phyloP scores from a whole-genome alignment of 2,888 invertebrate species.

The Odiellus spinosus region DNA sequence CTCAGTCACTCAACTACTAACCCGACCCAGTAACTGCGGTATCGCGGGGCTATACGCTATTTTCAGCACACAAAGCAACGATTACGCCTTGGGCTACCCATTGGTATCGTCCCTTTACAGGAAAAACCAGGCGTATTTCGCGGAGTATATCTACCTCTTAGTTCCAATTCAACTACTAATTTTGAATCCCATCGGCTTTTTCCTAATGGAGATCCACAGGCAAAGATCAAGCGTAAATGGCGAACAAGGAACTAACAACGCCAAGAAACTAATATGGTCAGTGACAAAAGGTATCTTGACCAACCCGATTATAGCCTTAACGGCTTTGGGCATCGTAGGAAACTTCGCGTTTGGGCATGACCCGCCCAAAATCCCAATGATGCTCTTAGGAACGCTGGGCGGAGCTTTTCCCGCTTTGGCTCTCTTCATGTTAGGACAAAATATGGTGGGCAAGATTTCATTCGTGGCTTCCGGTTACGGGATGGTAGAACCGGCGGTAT shows the following conservation, averaged over 20 bases:
- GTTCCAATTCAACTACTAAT: constrained; percentile 85
- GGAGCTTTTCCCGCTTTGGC: constrained; percentile 77
- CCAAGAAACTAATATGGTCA: neutral
- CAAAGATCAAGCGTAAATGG: neutral
- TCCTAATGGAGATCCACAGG: constrained; percentile 67
- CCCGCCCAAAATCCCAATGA: constrained; percentile 14
- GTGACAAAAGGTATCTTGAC: constrained; percentile 49
- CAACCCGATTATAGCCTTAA: constrained; percentile 86
- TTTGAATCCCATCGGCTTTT: constrained; percentile 77
- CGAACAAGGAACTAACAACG: neutral
- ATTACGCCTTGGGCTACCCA: constrained; percentile 91
- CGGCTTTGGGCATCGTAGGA: constrained; percentile 69
- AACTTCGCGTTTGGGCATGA: constrained; percentile 14
- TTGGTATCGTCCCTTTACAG: constrained; percentile 70
- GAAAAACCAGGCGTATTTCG: constrained; percentile 71
- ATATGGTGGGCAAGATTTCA: constrained; percentile 74
- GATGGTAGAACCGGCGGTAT: constrained; percentile 62
- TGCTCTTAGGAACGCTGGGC: constrained; percentile 21
- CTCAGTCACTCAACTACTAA: constrained; percentile 54
- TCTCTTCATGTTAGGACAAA: constrained; percentile 70
- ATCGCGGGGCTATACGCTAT: constrained; percentile 81
- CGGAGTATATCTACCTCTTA: constrained; percentile 76
- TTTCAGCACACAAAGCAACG: constrained; percentile 92
- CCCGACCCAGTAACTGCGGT: constrained; percentile 57
- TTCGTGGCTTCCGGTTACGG: constrained; percentile 58